Base-by-base conservation (phyloP, 2,113 vertebrate species). In the Mesembrinibis cayennensis region DNA sequence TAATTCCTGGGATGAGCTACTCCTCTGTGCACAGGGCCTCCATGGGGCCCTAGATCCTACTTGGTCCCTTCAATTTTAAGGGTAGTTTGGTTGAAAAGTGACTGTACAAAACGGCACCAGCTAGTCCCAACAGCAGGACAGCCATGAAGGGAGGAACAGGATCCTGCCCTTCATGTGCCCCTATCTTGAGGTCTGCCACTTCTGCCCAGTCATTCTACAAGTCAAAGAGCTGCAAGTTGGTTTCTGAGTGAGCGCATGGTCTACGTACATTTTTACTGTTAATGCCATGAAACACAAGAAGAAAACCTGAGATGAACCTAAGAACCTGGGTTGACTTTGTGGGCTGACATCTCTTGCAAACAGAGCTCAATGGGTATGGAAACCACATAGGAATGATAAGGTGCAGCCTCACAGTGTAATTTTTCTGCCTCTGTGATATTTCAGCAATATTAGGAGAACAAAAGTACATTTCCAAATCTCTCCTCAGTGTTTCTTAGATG, bases 311-410 rank as follows among this genome's bases (percentile, higher is more conserved):
- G 15, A 6, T 56, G 42, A 84, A 47, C 0, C 1, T 29, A 4
- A 56, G n/a, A 62, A 6, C 8, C 18, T 30, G 44, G 16, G 5
- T 0, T 87, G 62, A 32, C 23, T 65, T 62, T 50, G 71, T 55
- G 34, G 16, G 30, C 73, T 3, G 4, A 16, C 3, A 2, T 27
- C 23, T 80, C n/a, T 52, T 63, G 82, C 16, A 59, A 47, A 71
- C 0, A 0, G 30, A 55, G 40, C 21, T 50, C 27, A 18, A 0
- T 4, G n/a, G 55, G 20, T 7, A n/a, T 0, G 5, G 36, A 95
- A 87, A 69, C 25, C 44, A 15, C 26, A 27, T 25, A 36, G 9
- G 16, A 53, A 14, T 4, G 25, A 18, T 21, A 34, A 72, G 13
- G 9, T 9, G 10, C 8, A 89, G 12, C 27, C 7, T 38, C 62